Conservation (phyloP, 2,888 invertebrate species). For the Acleris literana region DNA sequence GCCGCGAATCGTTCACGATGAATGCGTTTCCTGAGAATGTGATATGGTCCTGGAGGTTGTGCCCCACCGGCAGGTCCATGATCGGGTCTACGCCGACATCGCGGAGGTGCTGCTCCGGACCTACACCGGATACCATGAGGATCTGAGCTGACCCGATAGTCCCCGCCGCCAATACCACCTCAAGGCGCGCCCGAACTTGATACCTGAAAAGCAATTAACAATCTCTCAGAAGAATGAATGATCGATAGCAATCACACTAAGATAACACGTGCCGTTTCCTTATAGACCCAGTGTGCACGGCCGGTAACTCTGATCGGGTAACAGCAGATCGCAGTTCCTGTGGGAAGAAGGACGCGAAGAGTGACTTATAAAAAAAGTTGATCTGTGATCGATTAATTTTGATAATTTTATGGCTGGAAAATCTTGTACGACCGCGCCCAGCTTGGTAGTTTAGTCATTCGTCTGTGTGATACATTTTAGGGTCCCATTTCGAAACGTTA, state of each 20-base stretch:
- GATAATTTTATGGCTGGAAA: too few species aligned
- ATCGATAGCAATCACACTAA: constrained; percentile 7
- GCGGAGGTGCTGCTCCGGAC: constrained; percentile 85
- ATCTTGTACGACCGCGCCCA: too few species aligned
- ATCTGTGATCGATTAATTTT: too few species aligned
- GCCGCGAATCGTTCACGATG: constrained; percentile 85
- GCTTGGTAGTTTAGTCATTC: too few species aligned
- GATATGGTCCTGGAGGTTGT: constrained; percentile 92
- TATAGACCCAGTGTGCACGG: too few species aligned
- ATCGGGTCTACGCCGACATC: constrained; percentile 85
- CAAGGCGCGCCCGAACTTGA: constrained; percentile 85
- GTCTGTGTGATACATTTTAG: too few species aligned
- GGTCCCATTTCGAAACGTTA: too few species aligned
- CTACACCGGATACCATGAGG: constrained; percentile 93
- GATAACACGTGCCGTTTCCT: constrained; percentile 2
- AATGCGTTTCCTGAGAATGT: constrained; percentile 89
- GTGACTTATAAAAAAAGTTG: too few species aligned
- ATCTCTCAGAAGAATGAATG: neutral
- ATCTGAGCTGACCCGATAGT: constrained; percentile 93
- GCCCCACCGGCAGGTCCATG: constrained; percentile 89
- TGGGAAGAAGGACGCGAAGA: too few species aligned
- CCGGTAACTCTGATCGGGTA: too few species aligned
- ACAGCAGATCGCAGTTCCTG: constrained; percentile 2
- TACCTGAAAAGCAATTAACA: constrained; percentile 49
- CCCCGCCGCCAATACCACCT: constrained; percentile 91